phyloP scores from a whole-genome alignment of 2,888 invertebrate genomes.

The Metalampra italica region DNA sequence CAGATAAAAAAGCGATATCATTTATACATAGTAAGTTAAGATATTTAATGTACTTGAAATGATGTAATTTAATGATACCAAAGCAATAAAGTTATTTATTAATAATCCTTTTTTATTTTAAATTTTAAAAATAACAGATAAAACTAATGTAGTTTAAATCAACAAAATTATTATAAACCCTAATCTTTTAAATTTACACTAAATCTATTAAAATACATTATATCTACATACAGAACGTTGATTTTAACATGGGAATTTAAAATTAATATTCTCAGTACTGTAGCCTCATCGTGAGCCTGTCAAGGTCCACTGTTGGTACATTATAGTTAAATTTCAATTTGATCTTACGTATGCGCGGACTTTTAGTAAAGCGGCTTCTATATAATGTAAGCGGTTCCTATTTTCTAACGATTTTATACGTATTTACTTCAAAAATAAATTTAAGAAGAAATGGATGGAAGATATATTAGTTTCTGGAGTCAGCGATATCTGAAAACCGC shows the following conservation, averaged over 20 bases:
- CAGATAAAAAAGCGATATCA: not conserved
- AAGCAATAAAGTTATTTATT: constrained; percentile 57
- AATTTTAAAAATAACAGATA: not conserved
- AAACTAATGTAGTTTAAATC: not conserved
- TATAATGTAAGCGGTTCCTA: no score
- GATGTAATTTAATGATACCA: constrained; percentile 49
- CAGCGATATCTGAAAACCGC: no score
- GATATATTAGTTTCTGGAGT: no score
- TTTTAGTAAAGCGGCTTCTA: no score
- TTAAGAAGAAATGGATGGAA: no score
- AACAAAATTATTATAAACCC: not conserved
- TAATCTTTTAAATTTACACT: not conserved
- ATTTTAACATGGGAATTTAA: not conserved
- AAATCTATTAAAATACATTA: not conserved
- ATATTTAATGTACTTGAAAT: constrained; percentile 43
- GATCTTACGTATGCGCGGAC: no score
- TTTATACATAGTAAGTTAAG: constrained; percentile 29
- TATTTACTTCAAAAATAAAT: no score
- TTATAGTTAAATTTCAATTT: no score
- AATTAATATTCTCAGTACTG: no score
- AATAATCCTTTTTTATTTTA: not conserved
- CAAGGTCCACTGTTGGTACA: no score
- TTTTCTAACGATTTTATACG: no score
- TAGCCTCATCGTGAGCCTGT: no score
- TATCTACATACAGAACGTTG: not conserved